These are phyloP conservation scores for Scomber colias DNA, from an alignment of 2,113 vertebrate species.

Conservation along the genomic window DNA sequence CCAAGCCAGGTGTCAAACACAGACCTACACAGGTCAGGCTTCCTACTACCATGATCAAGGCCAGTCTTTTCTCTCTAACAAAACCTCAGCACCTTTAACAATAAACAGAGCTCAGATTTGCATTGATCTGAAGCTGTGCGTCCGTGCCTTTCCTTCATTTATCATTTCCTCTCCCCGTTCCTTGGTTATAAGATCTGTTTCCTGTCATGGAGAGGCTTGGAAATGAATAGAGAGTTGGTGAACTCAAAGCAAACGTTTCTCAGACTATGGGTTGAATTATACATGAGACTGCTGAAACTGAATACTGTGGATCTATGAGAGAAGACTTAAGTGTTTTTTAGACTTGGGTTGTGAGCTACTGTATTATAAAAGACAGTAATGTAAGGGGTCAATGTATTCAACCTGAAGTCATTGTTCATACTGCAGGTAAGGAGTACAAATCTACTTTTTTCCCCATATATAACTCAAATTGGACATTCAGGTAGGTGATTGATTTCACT, in stretches of 20 bases:
- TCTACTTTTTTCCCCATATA: neutral
- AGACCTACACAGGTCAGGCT: neutral
- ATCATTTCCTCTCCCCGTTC: slow-evolving; percentile 34
- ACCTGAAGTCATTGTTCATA: neutral
- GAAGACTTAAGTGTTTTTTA: no score
- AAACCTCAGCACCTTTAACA: slow-evolving; percentile 47
- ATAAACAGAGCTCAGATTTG: slow-evolving; percentile 42
- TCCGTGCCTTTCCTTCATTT: slow-evolving; percentile 19
- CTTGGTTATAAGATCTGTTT: slow-evolving; percentile 27
- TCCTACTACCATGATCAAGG: slow-evolving; percentile 31
- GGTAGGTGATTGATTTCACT: no score
- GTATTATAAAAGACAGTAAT: neutral
- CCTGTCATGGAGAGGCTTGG: slow-evolving; percentile 24
- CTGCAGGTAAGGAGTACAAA: neutral
- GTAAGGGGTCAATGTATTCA: neutral
- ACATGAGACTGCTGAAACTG: slow-evolving; percentile 8
- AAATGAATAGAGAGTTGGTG: slow-evolving; percentile 1
- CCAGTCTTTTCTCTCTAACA: neutral
- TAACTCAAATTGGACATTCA: no score
- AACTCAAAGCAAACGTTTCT: slow-evolving; percentile 20
- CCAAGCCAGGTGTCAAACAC: slow-evolving; percentile 32
- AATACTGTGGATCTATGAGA: neutral
- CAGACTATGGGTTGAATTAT: slow-evolving; percentile 24
- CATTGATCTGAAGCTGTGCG: slow-evolving; percentile 25
- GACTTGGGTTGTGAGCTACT: no score